Evolutionary conservation across 2,797 vertebrate species (phyloP).

Genomic region (Fringilla coelebs): DNA sequence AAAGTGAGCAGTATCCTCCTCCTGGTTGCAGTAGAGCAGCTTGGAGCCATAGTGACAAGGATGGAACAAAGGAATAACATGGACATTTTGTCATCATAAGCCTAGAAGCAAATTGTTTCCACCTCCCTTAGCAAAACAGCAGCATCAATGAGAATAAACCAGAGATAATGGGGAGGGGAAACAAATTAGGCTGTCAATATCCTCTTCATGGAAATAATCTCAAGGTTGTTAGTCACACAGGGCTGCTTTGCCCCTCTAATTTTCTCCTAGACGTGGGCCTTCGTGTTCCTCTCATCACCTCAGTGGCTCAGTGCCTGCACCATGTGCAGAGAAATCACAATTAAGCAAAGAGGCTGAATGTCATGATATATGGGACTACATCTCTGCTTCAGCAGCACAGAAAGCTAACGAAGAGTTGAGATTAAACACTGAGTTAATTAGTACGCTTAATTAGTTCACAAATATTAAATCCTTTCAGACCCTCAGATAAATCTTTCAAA

Average conservation of each 20-base stretch:
- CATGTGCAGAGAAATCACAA: constrained; percentile 12
- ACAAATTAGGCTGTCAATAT: constrained; percentile 32
- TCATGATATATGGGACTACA: neutral
- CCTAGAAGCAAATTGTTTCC: neutral
- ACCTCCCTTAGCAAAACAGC: neutral
- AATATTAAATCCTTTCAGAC: constrained; percentile 54
- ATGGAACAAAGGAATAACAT: neutral
- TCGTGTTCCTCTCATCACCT: neutral
- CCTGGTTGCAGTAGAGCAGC: neutral
- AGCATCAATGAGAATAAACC: neutral
- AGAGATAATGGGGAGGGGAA: neutral
- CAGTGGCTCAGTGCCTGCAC: neutral
- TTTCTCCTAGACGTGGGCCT: constrained; percentile 6
- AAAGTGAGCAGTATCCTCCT: neutral
- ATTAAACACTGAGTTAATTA: constrained; percentile 56
- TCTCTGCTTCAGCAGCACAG: constrained; percentile 8
- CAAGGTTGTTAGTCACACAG: constrained; percentile 42
- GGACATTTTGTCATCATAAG: neutral
- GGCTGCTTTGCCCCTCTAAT: neutral
- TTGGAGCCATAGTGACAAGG: neutral
- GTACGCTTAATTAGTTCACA: constrained; percentile 53
- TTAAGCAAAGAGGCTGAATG: constrained; percentile 25
- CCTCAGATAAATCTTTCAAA: neutral
- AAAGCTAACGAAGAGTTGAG: constrained; percentile 7
- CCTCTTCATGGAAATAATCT: neutral